Percentiles rank a stretch among this genome's conserved stretches.
phyloP scores from a whole-genome alignment of 2,113 vertebrate genomes.

The Myiopsitta monachus region DNA sequence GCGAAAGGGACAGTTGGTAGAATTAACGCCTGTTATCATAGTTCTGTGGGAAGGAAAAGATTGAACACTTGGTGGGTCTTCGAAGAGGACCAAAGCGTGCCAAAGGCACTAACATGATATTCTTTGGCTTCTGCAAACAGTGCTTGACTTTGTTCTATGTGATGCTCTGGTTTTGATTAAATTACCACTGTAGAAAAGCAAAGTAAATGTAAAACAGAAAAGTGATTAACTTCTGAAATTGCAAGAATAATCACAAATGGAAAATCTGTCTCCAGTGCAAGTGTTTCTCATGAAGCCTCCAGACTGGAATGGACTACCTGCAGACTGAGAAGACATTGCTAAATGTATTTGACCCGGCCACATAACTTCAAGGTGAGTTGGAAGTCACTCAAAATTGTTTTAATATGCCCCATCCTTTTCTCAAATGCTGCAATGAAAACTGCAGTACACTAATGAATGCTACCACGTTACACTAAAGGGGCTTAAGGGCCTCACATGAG shows the following conservation, averaged over 20 bases:
- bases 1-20: fast-evolving
- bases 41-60: not conserved
- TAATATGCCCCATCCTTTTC: not conserved
- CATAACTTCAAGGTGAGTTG: slow-evolving; percentile 30
- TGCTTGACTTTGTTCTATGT: not conserved
- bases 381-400: not conserved
- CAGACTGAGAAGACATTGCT: not conserved
- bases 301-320: not conserved
- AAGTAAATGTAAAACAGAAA: not conserved
- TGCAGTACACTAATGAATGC: not conserved
- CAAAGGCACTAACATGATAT: not conserved
- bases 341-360: not conserved
- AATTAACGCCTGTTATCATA: not conserved
- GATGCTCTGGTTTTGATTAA: not conserved
- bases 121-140: not conserved
- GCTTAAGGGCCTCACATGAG: not conserved
- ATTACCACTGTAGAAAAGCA: not conserved
- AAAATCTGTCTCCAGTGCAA: not conserved
- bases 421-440: not conserved
- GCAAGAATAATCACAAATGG: not conserved
- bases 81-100: not conserved
- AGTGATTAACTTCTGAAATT: not conserved
- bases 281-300: not conserved
- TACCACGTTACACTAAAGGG: not conserved
- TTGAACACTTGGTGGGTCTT: not conserved